These are phyloP conservation scores for Solen grandis DNA, from an alignment of 1,140 invertebrate species.

Conservation along the genomic window DNA sequence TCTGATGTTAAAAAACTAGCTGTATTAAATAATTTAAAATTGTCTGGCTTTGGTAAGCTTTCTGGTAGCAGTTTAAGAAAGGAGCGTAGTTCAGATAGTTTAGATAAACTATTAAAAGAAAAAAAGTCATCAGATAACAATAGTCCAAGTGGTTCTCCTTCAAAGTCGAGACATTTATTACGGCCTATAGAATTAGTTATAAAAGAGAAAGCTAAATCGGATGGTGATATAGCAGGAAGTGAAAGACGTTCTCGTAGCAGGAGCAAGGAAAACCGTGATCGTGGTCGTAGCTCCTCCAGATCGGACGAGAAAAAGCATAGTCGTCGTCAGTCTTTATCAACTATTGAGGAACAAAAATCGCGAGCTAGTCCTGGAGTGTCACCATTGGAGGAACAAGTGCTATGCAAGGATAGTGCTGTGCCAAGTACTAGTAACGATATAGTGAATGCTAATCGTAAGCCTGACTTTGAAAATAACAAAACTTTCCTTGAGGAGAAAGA, in stretches of 20 bases:
- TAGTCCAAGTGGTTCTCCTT: constrained; percentile 33
- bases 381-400: constrained; percentile 37
- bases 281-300: constrained; percentile 26
- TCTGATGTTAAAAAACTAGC: constrained; percentile 69
- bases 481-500: constrained; percentile 26
- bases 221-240: constrained; percentile 53
- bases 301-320: constrained; percentile 46
- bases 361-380: constrained; percentile 30
- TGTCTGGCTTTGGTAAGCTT: constrained; percentile 46
- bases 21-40: constrained; percentile 58
- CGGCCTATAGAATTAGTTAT: constrained; percentile 55
- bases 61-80: constrained; percentile 40
- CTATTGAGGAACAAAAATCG: constrained; percentile 52
- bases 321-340: constrained; percentile 53
- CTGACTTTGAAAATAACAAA: constrained; percentile 14
- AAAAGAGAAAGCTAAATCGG: constrained; percentile 52
- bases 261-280: constrained; percentile 32
- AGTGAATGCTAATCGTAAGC: not conserved
- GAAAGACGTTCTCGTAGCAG: constrained; percentile 19
- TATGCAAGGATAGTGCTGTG: constrained; percentile 11
- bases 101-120: constrained; percentile 45
- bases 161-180: constrained; percentile 50
- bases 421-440: not conserved
- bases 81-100: constrained; percentile 49
- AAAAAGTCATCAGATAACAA: constrained; percentile 27